Evolutionary conservation across 2,888 invertebrate species (phyloP).

Genomic region (Amorpha juglandis): DNA sequence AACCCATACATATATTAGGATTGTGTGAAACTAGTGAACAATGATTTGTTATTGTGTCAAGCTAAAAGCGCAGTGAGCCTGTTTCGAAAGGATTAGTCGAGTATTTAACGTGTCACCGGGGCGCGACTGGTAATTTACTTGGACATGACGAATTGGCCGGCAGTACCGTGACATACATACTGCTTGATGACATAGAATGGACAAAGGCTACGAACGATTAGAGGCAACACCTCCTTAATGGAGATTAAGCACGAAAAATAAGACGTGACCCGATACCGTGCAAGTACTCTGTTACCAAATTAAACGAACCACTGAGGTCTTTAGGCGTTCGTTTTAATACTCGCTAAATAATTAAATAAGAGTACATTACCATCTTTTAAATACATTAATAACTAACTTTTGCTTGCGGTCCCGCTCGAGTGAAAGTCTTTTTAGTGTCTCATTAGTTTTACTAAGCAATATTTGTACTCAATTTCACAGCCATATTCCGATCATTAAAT

Average conservation of each 20-base stretch:
- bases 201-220: slow-evolving; percentile 11
- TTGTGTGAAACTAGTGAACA: not conserved
- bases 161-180: slow-evolving; percentile 21
- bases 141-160: slow-evolving; percentile 25
- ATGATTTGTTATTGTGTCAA: not conserved
- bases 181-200: slow-evolving; percentile 7
- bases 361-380: too few relatives aligned
- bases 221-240: slow-evolving; percentile 7
- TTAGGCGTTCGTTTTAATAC: not conserved
- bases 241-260: slow-evolving; percentile 22
- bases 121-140: slow-evolving; percentile 13
- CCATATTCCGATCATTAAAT: too few relatives aligned
- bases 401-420: too few relatives aligned
- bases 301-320: not conserved
- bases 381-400: too few relatives aligned
- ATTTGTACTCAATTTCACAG: too few relatives aligned
- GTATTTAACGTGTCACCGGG: not conserved
- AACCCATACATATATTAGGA: not conserved
- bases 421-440: too few relatives aligned
- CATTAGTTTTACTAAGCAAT: too few relatives aligned
- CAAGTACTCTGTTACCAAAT: not conserved
- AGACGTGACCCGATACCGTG: slow-evolving; percentile 9
- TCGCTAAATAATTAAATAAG: too few relatives aligned
- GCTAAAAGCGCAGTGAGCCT: slow-evolving; percentile 9
- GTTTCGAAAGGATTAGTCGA: slow-evolving; percentile 1